Base-by-base conservation (phyloP, 2,888 invertebrate species). In the Sinhomidia bicolor region DNA sequence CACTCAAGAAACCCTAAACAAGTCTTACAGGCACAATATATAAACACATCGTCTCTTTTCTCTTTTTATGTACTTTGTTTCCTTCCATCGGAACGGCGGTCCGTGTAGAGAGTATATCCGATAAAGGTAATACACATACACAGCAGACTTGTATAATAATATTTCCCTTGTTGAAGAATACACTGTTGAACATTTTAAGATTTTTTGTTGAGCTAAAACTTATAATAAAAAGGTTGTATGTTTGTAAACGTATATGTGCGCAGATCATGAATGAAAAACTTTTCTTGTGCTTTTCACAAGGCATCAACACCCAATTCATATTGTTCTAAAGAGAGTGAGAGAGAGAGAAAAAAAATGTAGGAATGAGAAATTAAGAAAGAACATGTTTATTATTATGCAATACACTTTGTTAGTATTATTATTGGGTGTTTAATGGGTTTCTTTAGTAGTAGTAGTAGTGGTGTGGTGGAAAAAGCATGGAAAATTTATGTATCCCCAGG, bases 401-500 rank as follows among this genome's bases (percentile, higher is more conserved):
- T n/a, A n/a, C n/a, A n/a, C n/a, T n/a, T n/a, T n/a, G n/a, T n/a
- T n/a, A n/a, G n/a, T n/a, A n/a, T n/a, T n/a, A n/a, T n/a, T 62
- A 17, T 17, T 14, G 17, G 0, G 60, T 36, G 32, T 44, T 44
- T 47, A 74, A 51, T 44, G 23, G 20, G 47, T 44, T 78, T 78
- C 29, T 36, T 36, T 36, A 29, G 23, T 7, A n/a, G n/a, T n/a
- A n/a, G n/a, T n/a, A n/a, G n/a, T n/a, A n/a, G n/a, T n/a, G n/a
- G n/a, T n/a, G n/a, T n/a, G n/a, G 57, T 20, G 23, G 57, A 23
- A 32, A 36, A 36, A 36, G 36, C 29, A 60, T 29, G 62, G 78
- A 85, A 85, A 85, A 85, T 76, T 85, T 85, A 85, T 85, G 85
- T 62, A 78, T 85, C 85, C 76, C 79, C 85, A 85, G 76, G 76